Conservation (phyloP, 2,113 vertebrate species). For the Herpetotheres cachinnans region DNA sequence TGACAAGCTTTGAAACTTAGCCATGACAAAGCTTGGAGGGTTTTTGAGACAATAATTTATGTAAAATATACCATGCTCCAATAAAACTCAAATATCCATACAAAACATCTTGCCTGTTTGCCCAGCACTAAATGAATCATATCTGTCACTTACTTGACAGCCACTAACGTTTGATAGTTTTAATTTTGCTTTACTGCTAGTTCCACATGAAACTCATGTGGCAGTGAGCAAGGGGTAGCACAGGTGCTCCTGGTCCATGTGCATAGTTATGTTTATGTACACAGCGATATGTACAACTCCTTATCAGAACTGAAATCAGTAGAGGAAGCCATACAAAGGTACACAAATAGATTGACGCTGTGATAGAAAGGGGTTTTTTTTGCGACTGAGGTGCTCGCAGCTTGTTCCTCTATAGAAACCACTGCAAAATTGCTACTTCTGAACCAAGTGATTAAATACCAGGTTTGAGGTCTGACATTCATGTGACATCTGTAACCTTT, state of each 20-base stretch:
- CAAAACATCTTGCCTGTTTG: not conserved
- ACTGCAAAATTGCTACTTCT: slow-evolving; percentile 28
- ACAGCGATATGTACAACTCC: not conserved
- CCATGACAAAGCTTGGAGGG: not conserved
- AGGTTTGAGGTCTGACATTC: slow-evolving; percentile 22
- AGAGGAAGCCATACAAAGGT: not conserved
- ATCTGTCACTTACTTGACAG: not conserved
- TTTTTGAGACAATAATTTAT: not conserved
- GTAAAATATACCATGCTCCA: not conserved
- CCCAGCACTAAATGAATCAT: not conserved
- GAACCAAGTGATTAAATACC: slow-evolving; percentile 30
- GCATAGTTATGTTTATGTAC: not conserved
- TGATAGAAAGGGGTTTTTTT: not conserved
- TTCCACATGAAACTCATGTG: not conserved
- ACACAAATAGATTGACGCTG: not conserved
- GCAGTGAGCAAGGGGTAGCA: not conserved
- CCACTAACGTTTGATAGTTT: not conserved
- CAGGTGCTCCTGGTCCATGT: not conserved
- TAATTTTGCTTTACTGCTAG: not conserved
- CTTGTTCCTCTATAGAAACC: not conserved
- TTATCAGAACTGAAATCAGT: not conserved
- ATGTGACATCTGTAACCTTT: slow-evolving; percentile 34
- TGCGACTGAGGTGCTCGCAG: not conserved
- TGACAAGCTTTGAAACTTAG: not conserved
- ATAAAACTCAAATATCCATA: not conserved